Base-by-base conservation (phyloP, 1,140 invertebrate genomes). In the Cheumatopsyche charites region DNA sequence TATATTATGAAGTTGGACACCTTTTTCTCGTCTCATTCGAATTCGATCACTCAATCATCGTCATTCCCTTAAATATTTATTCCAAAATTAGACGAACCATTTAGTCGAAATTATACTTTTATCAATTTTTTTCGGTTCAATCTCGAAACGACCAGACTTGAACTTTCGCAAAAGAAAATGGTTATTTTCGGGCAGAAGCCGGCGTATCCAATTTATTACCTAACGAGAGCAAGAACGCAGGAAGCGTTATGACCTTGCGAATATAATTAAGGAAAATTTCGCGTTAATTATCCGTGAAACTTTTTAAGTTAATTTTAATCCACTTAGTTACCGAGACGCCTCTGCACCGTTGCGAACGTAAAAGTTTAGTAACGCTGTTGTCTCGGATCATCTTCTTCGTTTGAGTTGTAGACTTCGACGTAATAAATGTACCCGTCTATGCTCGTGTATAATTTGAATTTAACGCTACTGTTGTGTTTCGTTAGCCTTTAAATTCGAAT, bases 231-330 rank as follows among this genome's bases (percentile, higher is more conserved):
- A 58, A 23, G 5, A 58, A 58, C 55, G 21, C 2, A 25, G 21
- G 55, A 58, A 58, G 23, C 55, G 55, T 58, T 58, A 58, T 58
- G 55, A 58, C 55, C 55, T 58, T 58, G 55, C 55, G 55, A 58
- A 58, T 58, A 58, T 25, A 58, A 58, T 58, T 58, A 58, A 58
- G 55, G 55, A 58, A 58, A 58, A 58, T 58, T 58, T 58, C 19
- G 55, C 55, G 55, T 58, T 58, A 58, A 58, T 58, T 58, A 58
- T 58, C 55, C 55, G 55, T 58, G 23, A 58, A 58, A 58, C 21
- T 58, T 58, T 58, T 58, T 58, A 58, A 58, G 55, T 58, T 58
- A 58, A 58, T 58, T 58, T 58, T 58, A 58, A 58, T 58, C 55
- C 55, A 58, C 55, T 58, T 58, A 58, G 23, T 26, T 58, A 26